Percentiles rank a stretch among this genome's conserved stretches.
Evolutionary conservation across 2,113 vertebrate species (phyloP).

Genomic region (Neolamprologus falcicula): DNA sequence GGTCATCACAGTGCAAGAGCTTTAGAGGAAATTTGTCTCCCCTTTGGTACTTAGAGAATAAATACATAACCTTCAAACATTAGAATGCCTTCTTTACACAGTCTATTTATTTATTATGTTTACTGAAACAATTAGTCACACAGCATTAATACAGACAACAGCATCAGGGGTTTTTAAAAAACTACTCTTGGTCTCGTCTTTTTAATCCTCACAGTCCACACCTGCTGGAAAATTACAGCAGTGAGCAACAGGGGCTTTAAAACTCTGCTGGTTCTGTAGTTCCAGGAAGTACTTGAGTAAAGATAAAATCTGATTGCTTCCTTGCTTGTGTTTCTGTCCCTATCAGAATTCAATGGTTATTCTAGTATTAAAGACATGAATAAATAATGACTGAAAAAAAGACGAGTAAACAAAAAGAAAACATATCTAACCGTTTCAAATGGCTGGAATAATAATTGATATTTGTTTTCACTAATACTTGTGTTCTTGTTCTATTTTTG

Average conservation of each 20-base stretch:
- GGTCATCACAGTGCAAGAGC: background rate
- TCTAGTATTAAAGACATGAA: background rate
- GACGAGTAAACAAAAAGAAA: background rate
- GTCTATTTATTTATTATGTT: background rate
- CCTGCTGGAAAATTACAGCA: background rate
- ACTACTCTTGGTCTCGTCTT: background rate
- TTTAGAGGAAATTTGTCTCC: background rate
- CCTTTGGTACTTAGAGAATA: background rate
- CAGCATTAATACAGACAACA: background rate
- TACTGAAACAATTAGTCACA: background rate
- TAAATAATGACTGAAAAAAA: background rate
- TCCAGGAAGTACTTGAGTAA: background rate
- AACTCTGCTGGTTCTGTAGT: background rate
- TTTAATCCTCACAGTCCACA: background rate
- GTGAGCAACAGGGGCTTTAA: background rate
- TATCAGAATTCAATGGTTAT: background rate
- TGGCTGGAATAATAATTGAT: background rate
- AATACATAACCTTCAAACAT: fast-evolving
- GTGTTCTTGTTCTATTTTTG: background rate
- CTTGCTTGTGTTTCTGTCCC: background rate
- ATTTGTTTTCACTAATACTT: background rate
- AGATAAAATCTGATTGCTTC: fast-evolving
- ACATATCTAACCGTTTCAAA: background rate
- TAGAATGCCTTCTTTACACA: fast-evolving
- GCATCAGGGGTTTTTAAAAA: background rate